Percentiles rank a stretch among this genome's conserved stretches.
These are phyloP conservation scores for Pantherophis vulpinus DNA, from an alignment of 2,797 vertebrate species.

Conservation along the genomic window DNA sequence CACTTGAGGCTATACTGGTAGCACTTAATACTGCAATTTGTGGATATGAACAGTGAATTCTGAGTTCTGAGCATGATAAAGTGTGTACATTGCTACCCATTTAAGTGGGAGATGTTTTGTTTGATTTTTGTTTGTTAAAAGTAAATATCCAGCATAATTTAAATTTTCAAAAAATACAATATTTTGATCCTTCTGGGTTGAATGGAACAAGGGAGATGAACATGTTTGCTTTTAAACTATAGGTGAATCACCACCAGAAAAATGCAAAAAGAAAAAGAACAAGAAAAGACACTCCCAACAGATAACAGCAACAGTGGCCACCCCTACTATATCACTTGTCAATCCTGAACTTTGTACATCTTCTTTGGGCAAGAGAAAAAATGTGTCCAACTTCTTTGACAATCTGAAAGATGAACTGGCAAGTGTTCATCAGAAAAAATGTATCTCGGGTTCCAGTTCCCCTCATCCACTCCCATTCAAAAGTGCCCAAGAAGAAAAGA, in stretches of 20 bases:
- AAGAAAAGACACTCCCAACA: slow-evolving; percentile 45
- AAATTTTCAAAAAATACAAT: not conserved
- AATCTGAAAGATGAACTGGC: slow-evolving; percentile 54
- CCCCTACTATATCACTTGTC: slow-evolving; percentile 26
- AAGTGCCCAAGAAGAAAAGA: not conserved
- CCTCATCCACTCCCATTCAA: not conserved
- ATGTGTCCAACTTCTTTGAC: slow-evolving; percentile 54
- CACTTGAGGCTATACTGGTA: not conserved
- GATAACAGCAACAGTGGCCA: not conserved
- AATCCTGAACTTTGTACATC: not conserved
- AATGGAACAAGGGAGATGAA: not conserved
- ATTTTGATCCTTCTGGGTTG: not conserved
- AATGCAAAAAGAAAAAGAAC: slow-evolving; percentile 52
- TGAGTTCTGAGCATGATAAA: not conserved
- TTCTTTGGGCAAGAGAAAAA: slow-evolving; percentile 29
- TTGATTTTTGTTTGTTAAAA: not conserved
- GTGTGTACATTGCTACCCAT: not conserved
- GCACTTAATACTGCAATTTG: not conserved
- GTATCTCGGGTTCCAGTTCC: not conserved
- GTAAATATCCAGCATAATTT: not conserved
- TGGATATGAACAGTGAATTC: not conserved
- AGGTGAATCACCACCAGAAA: slow-evolving; percentile 67
- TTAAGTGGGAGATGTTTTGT: not conserved
- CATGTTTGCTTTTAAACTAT: slow-evolving; percentile 33
- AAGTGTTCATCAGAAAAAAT: not conserved